These are phyloP conservation scores for Planiliza haematocheilus DNA, from an alignment of 2,113 vertebrate species.

Conservation along the genomic window DNA sequence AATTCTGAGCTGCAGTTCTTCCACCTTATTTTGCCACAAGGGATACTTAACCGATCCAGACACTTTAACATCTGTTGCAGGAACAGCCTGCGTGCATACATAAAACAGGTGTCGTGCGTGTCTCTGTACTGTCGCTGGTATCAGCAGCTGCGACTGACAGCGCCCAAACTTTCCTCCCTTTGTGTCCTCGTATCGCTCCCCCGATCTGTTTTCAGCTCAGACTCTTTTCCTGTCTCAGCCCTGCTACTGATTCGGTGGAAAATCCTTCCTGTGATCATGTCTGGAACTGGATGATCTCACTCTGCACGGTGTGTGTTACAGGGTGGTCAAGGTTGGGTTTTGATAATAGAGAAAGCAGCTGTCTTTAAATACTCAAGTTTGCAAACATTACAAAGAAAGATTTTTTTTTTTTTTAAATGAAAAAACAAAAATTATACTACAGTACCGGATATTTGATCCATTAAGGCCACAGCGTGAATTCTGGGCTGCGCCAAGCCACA, in stretches of 20 bases:
- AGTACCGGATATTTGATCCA: too few relatives aligned
- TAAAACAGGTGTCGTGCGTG: constrained; percentile 35
- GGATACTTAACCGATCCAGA: not conserved
- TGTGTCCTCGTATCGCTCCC: constrained; percentile 9
- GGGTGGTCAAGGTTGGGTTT: constrained; percentile 17
- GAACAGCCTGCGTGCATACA: constrained; percentile 5
- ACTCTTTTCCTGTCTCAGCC: not conserved
- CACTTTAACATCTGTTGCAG: constrained; percentile 38
- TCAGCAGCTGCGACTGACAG: constrained; percentile 22
- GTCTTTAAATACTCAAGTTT: not conserved
- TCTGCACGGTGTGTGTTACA: constrained; percentile 55
- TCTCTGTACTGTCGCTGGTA: constrained; percentile 23
- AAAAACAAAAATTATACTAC: too few relatives aligned
- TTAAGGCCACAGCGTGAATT: too few relatives aligned
- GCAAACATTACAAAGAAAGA: not conserved
- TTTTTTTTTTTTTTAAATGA: too few relatives aligned
- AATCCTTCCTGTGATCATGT: constrained; percentile 22
- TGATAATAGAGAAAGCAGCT: constrained; percentile 1
- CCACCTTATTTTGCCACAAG: not conserved
- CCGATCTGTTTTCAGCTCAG: constrained; percentile 7
- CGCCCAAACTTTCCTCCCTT: constrained; percentile 9
- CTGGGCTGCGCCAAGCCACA: too few relatives aligned
- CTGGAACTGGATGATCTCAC: constrained; percentile 57
- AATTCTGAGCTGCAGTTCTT: not conserved
- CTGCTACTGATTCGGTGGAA: constrained; percentile 25